Evolutionary conservation across 1,140 invertebrate species (phyloP), one percentile per base, ranked within the genome.

Genomic region (Pseudomyrmex concolor): DNA sequence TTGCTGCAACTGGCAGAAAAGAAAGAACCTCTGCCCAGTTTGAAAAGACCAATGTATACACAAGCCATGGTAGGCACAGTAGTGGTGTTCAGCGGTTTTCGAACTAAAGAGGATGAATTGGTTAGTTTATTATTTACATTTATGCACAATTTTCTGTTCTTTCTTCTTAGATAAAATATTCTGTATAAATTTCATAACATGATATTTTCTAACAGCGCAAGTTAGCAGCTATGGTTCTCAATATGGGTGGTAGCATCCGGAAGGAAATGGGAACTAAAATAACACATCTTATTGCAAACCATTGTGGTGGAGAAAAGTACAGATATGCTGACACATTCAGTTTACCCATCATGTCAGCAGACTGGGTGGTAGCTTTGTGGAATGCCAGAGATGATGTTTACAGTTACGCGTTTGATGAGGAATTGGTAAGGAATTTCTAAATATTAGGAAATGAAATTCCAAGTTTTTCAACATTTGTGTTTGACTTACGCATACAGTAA

Each of bases 191-290:
- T 57, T 86, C 81, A n/a, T 83, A 59, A 83, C 13, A 3, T 70
- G 48, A 66, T 57, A 67, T 74, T 89, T 63, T 81, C 64, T 95
- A 93, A 50, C 92, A 98, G 98, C 96, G 96, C 83, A 96, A 96
- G 91, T 95, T 99, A 89, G 97, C 98, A 84, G 96, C 96, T 89
- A 95, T 98, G 91, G 97, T 99, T 85, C 98, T 99, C 94, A 96
- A 97, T 92, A 99, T 99, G 98, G 98, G 98, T 84, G 98, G 98
- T 17, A 98, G 97, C 90, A 97, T 99, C 87, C 95, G 98, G 66
- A 98, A 97, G 94, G 98, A 99, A 88, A 97, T 98, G 95, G 96
- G 96, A 76, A 95, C 95, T 19, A 98, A 97, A 92, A 97, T 98
- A 77, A 99, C 98, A 64, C 98, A 99, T 95, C 95, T 99, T 57